These are phyloP conservation scores for Callopanchax toddi DNA, from an alignment of 2,113 vertebrate species.

Conservation along the genomic window DNA sequence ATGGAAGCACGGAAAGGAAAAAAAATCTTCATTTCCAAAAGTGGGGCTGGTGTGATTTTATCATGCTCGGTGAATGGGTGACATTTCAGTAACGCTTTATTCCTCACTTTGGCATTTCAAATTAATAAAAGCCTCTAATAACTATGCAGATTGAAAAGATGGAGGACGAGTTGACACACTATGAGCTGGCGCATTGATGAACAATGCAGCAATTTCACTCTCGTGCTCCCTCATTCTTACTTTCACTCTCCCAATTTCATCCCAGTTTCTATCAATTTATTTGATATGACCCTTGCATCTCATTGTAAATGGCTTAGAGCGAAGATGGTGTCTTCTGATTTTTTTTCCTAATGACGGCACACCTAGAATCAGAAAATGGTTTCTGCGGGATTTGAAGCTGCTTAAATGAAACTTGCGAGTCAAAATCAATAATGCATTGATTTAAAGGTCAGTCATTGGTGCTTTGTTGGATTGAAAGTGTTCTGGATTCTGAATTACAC, in stretches of 20 bases:
- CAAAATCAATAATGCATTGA: conserved; percentile 47
- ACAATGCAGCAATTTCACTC: conserved; percentile 63
- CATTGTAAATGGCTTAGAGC: conserved; percentile 23
- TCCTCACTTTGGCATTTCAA: conserved; percentile 74
- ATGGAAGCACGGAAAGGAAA: conserved; percentile 34
- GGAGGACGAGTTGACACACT: conserved; percentile 59
- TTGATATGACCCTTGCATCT: conserved; percentile 54
- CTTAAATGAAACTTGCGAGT: conserved; percentile 39
- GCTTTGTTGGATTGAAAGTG: conserved; percentile 11
- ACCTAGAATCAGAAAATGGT: conserved; percentile 14
- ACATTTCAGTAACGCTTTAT: conserved; percentile 75
- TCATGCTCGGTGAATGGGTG: conserved; percentile 68
- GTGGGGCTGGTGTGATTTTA: conserved; percentile 59
- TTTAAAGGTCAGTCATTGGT: conserved; percentile 14
- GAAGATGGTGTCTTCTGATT: conserved; percentile 34
- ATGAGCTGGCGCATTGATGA: conserved; percentile 56
- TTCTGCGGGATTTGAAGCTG: conserved; percentile 30
- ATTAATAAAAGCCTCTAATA: conserved; percentile 76
- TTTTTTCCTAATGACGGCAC: conserved; percentile 19
- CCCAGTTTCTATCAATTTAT: conserved; percentile 58
- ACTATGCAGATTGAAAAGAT: conserved; percentile 70
- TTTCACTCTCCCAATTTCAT: conserved; percentile 53
- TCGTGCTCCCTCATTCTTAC: conserved; percentile 29
- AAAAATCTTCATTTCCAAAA: conserved; percentile 49
- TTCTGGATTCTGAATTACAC: conserved; percentile 9